Conservation (phyloP, 2,888 invertebrate species). For the Drosophila austrosaltans region DNA sequence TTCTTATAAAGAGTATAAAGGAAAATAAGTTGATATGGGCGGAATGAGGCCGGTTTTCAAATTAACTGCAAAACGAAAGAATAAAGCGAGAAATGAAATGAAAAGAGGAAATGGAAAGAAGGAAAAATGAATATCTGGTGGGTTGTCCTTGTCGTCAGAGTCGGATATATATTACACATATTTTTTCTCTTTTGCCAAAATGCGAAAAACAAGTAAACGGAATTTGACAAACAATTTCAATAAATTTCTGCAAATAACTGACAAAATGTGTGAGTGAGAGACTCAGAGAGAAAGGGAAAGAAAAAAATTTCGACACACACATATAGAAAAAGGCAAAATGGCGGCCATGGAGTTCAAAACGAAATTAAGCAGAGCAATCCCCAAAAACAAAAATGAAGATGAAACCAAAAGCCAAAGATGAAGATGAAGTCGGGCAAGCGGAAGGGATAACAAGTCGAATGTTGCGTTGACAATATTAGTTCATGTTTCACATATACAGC, state of each 20-base stretch:
- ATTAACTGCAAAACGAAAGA: constrained; percentile 63
- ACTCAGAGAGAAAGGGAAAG: constrained; percentile 16
- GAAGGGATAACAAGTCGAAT: constrained; percentile 77
- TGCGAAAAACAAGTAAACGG: constrained; percentile 76
- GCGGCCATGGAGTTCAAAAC: constrained; percentile 71
- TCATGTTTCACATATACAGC: constrained; percentile 59
- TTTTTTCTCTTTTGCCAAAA: constrained; percentile 57
- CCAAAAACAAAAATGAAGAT: constrained; percentile 10
- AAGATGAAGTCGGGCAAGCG: constrained; percentile 63
- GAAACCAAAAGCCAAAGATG: constrained; percentile 29
- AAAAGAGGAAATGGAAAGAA: constrained; percentile 53
- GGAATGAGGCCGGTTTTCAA: constrained; percentile 59
- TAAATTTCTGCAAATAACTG: constrained; percentile 77
- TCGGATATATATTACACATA: constrained; percentile 40
- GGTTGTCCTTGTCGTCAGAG: constrained; percentile 46
- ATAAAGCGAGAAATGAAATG: constrained; percentile 16
- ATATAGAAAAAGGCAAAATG: constrained; percentile 59
- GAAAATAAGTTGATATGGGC: constrained; percentile 56
- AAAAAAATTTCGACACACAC: constrained; percentile 8
- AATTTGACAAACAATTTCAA: constrained; percentile 80
- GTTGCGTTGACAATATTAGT: constrained; percentile 76
- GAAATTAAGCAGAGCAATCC: constrained; percentile 65
- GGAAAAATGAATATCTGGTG: constrained; percentile 62
- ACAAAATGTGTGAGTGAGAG: constrained; percentile 45
- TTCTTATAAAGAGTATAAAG: not conserved